Conservation (phyloP, 2,797 vertebrate genomes). For the Delichon dasypus region DNA sequence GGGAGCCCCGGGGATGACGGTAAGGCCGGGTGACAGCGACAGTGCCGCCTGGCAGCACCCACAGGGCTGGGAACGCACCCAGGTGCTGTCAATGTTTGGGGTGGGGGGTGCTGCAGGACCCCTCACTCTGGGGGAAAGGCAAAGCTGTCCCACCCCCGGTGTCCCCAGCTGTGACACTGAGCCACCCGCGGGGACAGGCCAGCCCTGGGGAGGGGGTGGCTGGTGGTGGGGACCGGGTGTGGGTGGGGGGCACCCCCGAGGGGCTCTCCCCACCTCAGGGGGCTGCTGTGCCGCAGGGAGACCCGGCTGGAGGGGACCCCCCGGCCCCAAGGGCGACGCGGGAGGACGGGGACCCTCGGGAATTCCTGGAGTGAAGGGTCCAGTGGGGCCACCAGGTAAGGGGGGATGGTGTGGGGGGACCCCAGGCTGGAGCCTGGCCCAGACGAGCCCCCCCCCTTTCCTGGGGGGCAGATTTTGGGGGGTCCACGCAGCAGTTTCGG, state of each 20-base stretch:
- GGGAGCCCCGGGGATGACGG: slow-evolving; percentile 80
- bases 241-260: not conserved
- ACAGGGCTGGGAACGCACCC: rapidly evolving
- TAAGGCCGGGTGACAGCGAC: not conserved
- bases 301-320: slow-evolving; percentile 74
- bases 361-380: slow-evolving; percentile 80
- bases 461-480: not conserved
- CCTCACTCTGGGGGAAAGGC: rapidly evolving
- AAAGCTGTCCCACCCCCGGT: not conserved
- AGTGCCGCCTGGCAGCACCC: not conserved
- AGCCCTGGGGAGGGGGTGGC: not conserved
- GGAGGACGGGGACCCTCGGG: slow-evolving; percentile 81
- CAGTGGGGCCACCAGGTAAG: slow-evolving; percentile 82
- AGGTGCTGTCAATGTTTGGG: rapidly evolving
- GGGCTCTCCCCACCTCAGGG: not conserved
- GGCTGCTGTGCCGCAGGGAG: slow-evolving; percentile 74
- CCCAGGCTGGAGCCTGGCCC: not conserved
- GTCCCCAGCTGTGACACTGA: slow-evolving; percentile 50
- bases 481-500: rapidly evolving
- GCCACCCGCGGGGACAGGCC: not conserved
- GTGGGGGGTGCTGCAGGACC: not conserved
- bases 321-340: slow-evolving; percentile 81
- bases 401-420: not conserved
- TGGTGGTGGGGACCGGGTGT: rapidly evolving
- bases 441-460: not conserved